phyloP scores from a whole-genome alignment of 2,888 invertebrate genomes.

The Epistrophe grossulariae region DNA sequence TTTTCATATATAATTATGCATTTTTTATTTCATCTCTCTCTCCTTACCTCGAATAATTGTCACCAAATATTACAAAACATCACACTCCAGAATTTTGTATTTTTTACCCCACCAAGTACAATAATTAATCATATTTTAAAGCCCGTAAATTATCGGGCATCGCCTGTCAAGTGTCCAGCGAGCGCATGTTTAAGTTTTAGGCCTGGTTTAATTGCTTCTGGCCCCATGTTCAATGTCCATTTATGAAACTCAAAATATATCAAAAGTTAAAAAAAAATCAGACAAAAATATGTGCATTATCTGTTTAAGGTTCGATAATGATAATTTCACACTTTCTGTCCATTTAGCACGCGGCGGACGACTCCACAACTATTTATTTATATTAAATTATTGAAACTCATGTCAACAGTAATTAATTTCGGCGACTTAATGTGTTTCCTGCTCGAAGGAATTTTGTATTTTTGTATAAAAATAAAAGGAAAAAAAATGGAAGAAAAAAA shows the following conservation, averaged over 20 bases:
- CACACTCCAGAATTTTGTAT: conserved; percentile 7
- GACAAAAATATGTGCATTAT: conserved; percentile 67
- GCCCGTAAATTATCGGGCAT: conserved; percentile 47
- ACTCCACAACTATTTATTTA: conserved; percentile 70
- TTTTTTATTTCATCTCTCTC: not conserved
- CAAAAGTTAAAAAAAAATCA: conserved; percentile 25
- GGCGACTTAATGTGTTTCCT: conserved; percentile 73
- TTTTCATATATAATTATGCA: not conserved
- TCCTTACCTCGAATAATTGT: not conserved
- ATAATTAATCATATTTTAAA: conserved; percentile 59
- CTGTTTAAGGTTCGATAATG: conserved; percentile 72
- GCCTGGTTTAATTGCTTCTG: conserved; percentile 21
- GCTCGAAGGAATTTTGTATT: conserved; percentile 44
- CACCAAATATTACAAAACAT: not conserved
- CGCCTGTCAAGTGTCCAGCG: conserved; percentile 50
- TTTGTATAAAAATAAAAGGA: conserved; percentile 33
- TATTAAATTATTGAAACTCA: conserved; percentile 75
- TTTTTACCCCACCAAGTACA: conserved; percentile 15
- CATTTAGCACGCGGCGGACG: conserved; percentile 45
- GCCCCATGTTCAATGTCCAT: not conserved
- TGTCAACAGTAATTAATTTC: conserved; percentile 76
- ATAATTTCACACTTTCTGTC: conserved; percentile 53
- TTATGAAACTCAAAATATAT: conserved; percentile 9
- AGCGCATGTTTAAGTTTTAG: conserved; percentile 36
- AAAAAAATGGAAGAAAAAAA: not conserved